These are phyloP conservation scores for Grapholita molesta DNA, from an alignment of 1,140 invertebrate genomes.

Conservation along the genomic window DNA sequence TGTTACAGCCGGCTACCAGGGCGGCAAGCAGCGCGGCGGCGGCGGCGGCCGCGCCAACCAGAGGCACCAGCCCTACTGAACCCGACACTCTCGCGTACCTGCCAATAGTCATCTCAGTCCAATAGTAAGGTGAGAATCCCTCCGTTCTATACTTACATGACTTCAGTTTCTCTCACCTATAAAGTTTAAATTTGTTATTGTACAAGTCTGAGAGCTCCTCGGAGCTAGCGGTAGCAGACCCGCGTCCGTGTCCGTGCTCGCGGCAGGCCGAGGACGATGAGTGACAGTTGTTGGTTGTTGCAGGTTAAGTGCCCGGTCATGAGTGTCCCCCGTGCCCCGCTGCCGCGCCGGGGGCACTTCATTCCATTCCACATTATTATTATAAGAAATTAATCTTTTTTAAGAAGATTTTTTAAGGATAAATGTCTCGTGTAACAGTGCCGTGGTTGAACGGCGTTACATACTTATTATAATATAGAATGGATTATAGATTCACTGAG, in stretches of 20 bases:
- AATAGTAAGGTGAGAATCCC: conserved; percentile 57
- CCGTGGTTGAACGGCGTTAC: conserved; percentile 45
- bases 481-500: conserved; percentile 74
- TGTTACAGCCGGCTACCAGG: conserved; percentile 79
- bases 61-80: conserved; percentile 88
- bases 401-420: conserved; percentile 65
- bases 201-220: conserved; percentile 14
- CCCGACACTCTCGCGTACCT: conserved; percentile 50
- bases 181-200: conserved; percentile 3
- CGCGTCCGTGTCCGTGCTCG: neutral
- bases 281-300: conserved; percentile 23
- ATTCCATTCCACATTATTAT: conserved; percentile 75
- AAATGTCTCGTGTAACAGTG: conserved; percentile 53
- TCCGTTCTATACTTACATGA: neutral
- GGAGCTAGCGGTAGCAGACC: conserved; percentile 7
- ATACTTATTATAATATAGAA: conserved; percentile 75
- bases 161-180: neutral
- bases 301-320: conserved; percentile 73
- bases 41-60: conserved; percentile 84
- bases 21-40: conserved; percentile 83
- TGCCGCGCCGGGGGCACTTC: conserved; percentile 60
- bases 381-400: conserved; percentile 68
- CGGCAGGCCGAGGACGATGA: neutral
- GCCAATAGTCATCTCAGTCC: conserved; percentile 72
- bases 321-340: conserved; percentile 55